Percentiles rank a stretch among this genome's conserved stretches.
These are phyloP conservation scores for Macaria liturata DNA, from an alignment of 2,888 invertebrate genomes.

Conservation along the genomic window DNA sequence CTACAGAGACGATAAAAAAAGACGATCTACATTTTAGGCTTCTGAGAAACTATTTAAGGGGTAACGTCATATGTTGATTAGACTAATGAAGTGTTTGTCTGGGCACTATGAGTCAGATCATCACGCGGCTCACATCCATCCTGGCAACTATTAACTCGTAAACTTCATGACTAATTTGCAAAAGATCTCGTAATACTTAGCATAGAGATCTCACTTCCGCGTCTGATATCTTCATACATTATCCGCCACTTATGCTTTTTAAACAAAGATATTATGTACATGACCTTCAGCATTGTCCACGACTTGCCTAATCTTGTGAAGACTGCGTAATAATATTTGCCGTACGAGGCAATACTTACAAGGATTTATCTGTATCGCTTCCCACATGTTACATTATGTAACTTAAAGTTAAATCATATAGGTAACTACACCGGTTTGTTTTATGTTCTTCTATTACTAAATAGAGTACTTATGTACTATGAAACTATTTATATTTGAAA, in stretches of 20 bases:
- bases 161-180: constrained; percentile 41
- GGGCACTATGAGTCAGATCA: constrained; percentile 48
- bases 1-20: too few relatives aligned
- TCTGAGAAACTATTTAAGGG: constrained; percentile 46
- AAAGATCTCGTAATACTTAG: constrained; percentile 28
- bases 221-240: constrained; percentile 47
- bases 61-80: constrained; percentile 49
- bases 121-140: constrained; percentile 39
- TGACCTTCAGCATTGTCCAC: constrained; percentile 64
- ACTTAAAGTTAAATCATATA: neutral
- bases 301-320: constrained; percentile 52
- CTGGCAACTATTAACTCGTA: constrained; percentile 34
- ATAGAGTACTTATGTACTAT: too few relatives aligned
- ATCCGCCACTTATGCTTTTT: constrained; percentile 35
- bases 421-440: neutral
- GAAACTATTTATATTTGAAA: neutral
- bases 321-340: constrained; percentile 42
- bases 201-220: constrained; percentile 39
- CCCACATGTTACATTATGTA: constrained; percentile 8
- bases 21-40: constrained; percentile 18
- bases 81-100: constrained; percentile 49
- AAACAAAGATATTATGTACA: constrained; percentile 38
- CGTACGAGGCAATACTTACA: constrained; percentile 13
- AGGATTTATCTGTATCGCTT: constrained; percentile 18
- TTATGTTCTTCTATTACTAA: too few relatives aligned